Base-by-base conservation (phyloP, 2,888 invertebrate species). In the Ethmia dodecea region DNA sequence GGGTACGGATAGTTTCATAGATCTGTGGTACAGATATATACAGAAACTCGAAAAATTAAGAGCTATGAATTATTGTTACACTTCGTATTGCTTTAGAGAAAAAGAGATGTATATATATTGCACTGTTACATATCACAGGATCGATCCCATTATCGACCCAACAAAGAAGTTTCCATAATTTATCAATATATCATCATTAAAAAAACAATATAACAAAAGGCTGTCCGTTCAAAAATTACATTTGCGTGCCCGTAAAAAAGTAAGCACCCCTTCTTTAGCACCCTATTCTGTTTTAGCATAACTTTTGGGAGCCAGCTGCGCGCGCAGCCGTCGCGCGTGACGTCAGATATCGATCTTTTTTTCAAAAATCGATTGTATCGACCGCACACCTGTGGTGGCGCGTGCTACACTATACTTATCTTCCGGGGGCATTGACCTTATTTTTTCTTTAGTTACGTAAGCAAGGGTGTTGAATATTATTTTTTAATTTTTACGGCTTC, bases 341-440 rank as follows among this genome's bases (percentile, higher is more conserved):
- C 84, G 83, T 81, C 77, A 81, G 57, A 53, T 61, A 78, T 80
- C 73, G 81, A 81, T 81, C 64, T 64, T 69, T 59, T 52, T 41
- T 43, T 13, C 30, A 37, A 47, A 47, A 63, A 74, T 76, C 81
- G 79, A 81, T 78, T 53, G 35, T 71, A 81, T 83, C 79, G 81
- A 83, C 42, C 74, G 60, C 53, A 66, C 83, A 83, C 81, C 83
- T 83, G 81, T 77, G 59, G 29, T 37, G 55, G 60, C 75, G 50
- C 72, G 74, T 72, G 77, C 66, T 63, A 42, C 64, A 55, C 64
- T 64, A 63, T 64, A n/a, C n/a, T n/a, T n/a, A 55, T 57, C 68
- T 70, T 76, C 78, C 74, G 74, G 76, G 81, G 59, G 54, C 75
- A 48, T 46, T 77, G 76, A 75, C 68, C 76, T 68, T 51, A 60